Evolutionary conservation across 2,888 invertebrate species (phyloP).

Genomic region (Epinotia bilunana): DNA sequence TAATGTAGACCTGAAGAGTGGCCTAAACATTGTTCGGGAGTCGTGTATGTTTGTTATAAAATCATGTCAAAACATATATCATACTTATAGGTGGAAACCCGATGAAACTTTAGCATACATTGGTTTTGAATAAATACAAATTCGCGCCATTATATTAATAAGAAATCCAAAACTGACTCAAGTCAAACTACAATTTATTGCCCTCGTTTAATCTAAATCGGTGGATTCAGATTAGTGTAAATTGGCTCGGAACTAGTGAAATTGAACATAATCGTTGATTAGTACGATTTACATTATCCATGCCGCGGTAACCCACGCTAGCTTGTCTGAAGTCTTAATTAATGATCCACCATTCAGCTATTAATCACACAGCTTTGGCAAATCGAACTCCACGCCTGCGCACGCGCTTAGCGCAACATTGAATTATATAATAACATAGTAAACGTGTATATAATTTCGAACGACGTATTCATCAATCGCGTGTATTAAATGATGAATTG

Average conservation of each 20-base stretch:
- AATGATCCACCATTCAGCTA: constrained; percentile 80
- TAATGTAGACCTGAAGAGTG: too few species aligned
- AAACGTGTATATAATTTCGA: constrained; percentile 53
- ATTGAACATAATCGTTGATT: constrained; percentile 69
- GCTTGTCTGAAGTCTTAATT: constrained; percentile 82
- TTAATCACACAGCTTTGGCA: constrained; percentile 81
- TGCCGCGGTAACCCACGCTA: constrained; percentile 69
- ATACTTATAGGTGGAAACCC: background rate
- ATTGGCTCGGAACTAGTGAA: constrained; percentile 36
- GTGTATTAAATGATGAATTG: background rate
- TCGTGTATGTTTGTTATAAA: background rate
- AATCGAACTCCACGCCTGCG: constrained; percentile 75
- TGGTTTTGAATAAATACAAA: background rate
- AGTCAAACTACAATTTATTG: background rate
- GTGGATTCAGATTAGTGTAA: constrained; percentile 8
- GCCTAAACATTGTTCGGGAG: too few species aligned
- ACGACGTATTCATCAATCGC: background rate
- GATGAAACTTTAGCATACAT: background rate
- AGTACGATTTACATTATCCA: constrained; percentile 69
- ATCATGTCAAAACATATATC: background rate
- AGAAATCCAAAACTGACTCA: background rate
- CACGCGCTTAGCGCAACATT: constrained; percentile 70
- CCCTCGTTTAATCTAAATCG: background rate
- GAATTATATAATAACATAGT: constrained; percentile 67
- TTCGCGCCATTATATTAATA: background rate